Evolutionary conservation across 2,113 vertebrate species (phyloP).

Genomic region (Pedionomus torquatus): DNA sequence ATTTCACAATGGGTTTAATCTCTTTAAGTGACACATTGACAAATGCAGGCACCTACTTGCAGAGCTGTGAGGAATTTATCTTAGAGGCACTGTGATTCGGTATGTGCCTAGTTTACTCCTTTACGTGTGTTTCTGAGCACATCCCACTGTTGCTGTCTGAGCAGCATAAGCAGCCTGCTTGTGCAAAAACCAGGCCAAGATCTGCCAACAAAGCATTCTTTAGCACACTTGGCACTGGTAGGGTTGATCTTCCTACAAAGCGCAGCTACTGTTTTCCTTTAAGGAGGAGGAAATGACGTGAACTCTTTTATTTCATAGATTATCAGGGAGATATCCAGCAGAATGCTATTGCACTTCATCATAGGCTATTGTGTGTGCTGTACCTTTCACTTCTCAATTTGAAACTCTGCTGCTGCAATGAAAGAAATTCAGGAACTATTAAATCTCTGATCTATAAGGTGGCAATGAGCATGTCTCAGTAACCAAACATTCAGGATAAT

Average conservation of each 20-base stretch:
- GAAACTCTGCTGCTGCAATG: background rate
- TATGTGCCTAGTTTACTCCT: background rate
- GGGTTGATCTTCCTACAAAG: background rate
- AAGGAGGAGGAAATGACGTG: background rate
- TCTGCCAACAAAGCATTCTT: background rate
- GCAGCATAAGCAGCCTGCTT: background rate
- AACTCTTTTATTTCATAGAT: background rate
- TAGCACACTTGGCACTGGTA: background rate
- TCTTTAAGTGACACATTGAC: background rate
- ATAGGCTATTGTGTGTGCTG: background rate
- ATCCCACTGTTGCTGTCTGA: background rate
- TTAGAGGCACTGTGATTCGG: background rate
- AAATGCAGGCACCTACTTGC: background rate
- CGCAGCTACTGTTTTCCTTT: background rate
- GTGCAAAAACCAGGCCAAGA: background rate
- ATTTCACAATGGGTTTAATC: background rate
- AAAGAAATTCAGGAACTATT: background rate
- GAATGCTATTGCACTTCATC: background rate
- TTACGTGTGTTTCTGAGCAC: background rate
- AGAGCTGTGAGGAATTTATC: background rate
- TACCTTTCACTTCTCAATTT: background rate
- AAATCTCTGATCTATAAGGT: background rate
- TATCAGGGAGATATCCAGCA: background rate
- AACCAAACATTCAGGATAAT: background rate
- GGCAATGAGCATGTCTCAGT: background rate